Base-by-base conservation (phyloP, 1,140 invertebrate species). In the Periplaneta americana region DNA sequence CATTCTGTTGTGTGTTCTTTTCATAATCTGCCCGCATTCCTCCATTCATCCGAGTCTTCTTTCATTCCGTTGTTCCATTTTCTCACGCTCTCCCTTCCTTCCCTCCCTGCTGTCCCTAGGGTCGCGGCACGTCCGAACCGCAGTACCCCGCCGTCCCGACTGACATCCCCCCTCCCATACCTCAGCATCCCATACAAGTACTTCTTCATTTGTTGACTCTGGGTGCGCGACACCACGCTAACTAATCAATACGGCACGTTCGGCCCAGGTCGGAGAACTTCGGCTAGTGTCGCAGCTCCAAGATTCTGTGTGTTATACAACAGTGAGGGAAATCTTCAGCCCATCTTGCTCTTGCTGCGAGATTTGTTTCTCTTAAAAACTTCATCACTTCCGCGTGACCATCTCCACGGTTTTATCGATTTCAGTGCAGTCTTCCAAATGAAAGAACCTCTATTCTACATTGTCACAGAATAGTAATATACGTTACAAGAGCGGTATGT, bases 131-230 rank as follows among this genome's bases (percentile, higher is more conserved):
- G 22, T 66, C 48, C 48, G 11, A 11, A 11, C 2, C 48, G 22
- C 22, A 28, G 22, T 66, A 66, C 22, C 48, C 48, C 48, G 22
- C 48, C n/a, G 6, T n/a, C 4, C 48, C 39, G 13, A 17, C 39
- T 48, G 39, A 48, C 17, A 48, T 48, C 39, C 39, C 1, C 39
- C 31, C 75, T 76, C 75, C 31, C 34, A 34, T 35, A 34, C 75
- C 75, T 76, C 75, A 33, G 34, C 32, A 33, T 34, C 34, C 75
- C 32, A 76, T 76, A 35, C 18, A 76, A 76, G 75, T n/a, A 76
- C 75, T 76, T 76, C 75, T 33, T 77, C 75, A 77, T 77, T 77
- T 77, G 75, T 77, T 77, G 75, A 77, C 75, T 77, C 75, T 77
- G 35, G 33, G 75, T 77, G 32, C 75, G 31, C 33, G 75, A 77